phyloP scores from a whole-genome alignment of 1,140 invertebrate species.

The Zaprionus tsacasi region DNA sequence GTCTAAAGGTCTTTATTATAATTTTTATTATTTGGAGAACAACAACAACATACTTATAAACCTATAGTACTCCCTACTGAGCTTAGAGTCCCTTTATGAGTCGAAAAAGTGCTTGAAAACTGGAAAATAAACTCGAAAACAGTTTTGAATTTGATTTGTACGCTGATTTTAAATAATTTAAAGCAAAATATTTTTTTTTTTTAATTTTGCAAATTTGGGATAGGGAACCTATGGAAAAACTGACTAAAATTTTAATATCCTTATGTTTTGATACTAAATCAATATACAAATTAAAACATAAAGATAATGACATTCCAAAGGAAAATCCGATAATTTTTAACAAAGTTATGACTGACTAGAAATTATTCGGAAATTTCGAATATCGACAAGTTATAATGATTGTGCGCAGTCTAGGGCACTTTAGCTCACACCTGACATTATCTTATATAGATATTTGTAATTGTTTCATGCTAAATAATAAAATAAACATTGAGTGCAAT shows the following conservation, averaged over 20 bases:
- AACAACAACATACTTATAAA: too few relatives aligned
- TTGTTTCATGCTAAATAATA: not conserved
- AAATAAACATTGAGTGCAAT: not conserved
- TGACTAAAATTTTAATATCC: too few relatives aligned
- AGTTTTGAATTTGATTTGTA: not conserved
- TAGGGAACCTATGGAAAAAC: too few relatives aligned
- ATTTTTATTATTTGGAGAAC: too few relatives aligned
- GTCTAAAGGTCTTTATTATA: not conserved
- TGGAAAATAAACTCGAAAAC: not conserved
- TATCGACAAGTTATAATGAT: not conserved
- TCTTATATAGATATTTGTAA: not conserved
- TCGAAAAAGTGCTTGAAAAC: too few relatives aligned
- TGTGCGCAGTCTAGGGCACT: not conserved
- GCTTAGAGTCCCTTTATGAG: too few relatives aligned
- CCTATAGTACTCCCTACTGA: too few relatives aligned
- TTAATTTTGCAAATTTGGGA: too few relatives aligned
- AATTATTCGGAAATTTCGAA: not conserved
- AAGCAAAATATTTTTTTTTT: too few relatives aligned
- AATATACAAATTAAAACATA: not conserved
- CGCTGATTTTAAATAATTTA: not conserved
- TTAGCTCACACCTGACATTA: not conserved
- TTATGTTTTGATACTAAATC: not conserved
- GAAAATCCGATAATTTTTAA: not conserved
- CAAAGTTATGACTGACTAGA: not conserved
- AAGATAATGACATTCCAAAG: not conserved